Evolutionary conservation across 1,140 invertebrate species (phyloP), one percentile per base, ranked within the genome.

Genomic region (Idris sp.): DNA sequence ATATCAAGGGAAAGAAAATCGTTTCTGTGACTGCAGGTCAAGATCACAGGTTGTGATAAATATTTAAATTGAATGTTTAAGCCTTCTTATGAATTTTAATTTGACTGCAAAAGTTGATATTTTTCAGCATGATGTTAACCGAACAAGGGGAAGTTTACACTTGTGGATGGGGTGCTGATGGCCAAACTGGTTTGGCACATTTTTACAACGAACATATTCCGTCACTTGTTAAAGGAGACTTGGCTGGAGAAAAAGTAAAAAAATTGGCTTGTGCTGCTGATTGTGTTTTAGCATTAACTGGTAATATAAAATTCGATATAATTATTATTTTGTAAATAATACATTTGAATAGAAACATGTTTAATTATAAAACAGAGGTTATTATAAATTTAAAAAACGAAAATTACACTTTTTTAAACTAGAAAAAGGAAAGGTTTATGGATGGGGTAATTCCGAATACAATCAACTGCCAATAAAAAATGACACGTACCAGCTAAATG

Each of bases 401-500:
- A n/a, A n/a, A n/a, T n/a, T n/a, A n/a, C n/a, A n/a, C n/a, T 22
- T 22, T 33, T 28, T 31, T 38, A 19, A 38, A 38, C 4, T 18
- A 95, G 96, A 97, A 76, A 92, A 93, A 82, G 97, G 97, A 11
- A 94, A 98, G 79, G 89, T 98, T 1, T 99, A 98, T 89, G 97
- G 97, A 0, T 99, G 97, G 97, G 97, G 98, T 13, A 99, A 98
- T 84, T 94, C 94, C 0, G 98, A 99, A 87, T 98, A 98, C 82
- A 91, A 91, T 1, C 97, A 99, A 84, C 86, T 99, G 22, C 79
- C 88, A 26, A n/a, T 56, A 1, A 7, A 56, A 0, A 58, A 22
- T 11, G 80, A 85, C n/a, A 78, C 30, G 48, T 88, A 88, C 44
- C 93, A 94, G 84, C 84, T 94, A 6, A 91, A 93, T 81, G 89